Percentiles rank a stretch among this genome's conserved stretches.
Conservation (phyloP, 2,888 invertebrate genomes). For the Acheta domesticus region DNA sequence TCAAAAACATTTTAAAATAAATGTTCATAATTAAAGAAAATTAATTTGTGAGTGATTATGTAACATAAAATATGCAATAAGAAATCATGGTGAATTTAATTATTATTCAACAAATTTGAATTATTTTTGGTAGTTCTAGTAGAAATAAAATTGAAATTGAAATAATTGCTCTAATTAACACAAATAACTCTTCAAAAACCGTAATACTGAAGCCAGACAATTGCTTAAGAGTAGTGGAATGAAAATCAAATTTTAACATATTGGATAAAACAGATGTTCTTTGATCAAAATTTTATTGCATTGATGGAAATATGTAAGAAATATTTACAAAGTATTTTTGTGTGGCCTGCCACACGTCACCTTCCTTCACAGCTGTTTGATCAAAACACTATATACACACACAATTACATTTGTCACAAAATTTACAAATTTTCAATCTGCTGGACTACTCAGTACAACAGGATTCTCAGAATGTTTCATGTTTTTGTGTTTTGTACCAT, state of each 20-base stretch:
- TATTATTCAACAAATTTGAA: no score
- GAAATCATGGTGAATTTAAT: no score
- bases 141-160: no score
- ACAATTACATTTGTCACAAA: neutral
- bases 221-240: neutral
- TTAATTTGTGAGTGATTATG: no score
- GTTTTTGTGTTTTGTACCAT: conserved; percentile 1
- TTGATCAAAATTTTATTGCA: neutral
- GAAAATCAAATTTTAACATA: neutral
- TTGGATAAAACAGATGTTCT: neutral
- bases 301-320: no score
- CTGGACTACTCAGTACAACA: neutral
- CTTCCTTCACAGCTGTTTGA: neutral
- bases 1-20: no score
- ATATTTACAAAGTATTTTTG: conserved; percentile 3
- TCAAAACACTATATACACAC: neutral
- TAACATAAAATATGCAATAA: no score
- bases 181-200: no score
- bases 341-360: conserved; percentile 7
- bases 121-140: no score
- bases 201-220: no score
- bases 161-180: no score
- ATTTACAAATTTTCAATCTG: neutral
- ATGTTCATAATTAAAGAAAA: no score
- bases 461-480: neutral